phyloP scores from a whole-genome alignment of 2,888 invertebrate species.

The Morpho deidamia region DNA sequence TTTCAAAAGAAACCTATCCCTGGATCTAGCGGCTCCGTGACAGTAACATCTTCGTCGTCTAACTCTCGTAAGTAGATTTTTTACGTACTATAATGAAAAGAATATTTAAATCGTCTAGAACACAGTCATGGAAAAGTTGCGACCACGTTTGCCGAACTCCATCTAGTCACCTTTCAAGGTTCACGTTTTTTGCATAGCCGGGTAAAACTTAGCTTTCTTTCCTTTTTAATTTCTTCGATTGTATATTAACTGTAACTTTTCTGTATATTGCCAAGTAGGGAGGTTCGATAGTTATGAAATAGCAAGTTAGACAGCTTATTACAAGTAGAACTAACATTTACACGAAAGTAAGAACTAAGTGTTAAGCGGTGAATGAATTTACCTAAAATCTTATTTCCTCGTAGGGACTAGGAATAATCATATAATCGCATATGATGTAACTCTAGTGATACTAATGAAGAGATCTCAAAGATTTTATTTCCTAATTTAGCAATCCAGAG shows the following conservation, averaged over 20 bases:
- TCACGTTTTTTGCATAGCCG: slow-evolving; percentile 18
- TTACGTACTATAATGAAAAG: slow-evolving; percentile 7
- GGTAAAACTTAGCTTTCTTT: slow-evolving; percentile 7
- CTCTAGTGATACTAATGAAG: too few relatives aligned
- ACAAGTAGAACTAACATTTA: too few relatives aligned
- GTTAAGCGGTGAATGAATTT: too few relatives aligned
- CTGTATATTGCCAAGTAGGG: too few relatives aligned
- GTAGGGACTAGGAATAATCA: too few relatives aligned
- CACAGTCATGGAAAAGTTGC: slow-evolving; percentile 33
- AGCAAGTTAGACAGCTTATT: too few relatives aligned
- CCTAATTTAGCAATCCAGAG: too few relatives aligned
- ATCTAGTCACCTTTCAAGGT: slow-evolving; percentile 26
- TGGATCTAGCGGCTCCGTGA: slow-evolving; percentile 50
- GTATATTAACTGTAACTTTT: not conserved
- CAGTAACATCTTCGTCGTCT: slow-evolving; percentile 53
- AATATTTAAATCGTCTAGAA: slow-evolving; percentile 28
- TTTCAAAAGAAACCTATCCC: slow-evolving; percentile 80
- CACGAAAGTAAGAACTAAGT: too few relatives aligned
- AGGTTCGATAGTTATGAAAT: too few relatives aligned
- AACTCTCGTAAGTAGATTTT: slow-evolving; percentile 55
- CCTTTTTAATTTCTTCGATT: not conserved
- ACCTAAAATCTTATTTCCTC: too few relatives aligned
- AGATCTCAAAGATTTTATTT: too few relatives aligned
- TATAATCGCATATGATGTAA: too few relatives aligned
- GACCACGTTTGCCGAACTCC: slow-evolving; percentile 40